A percentile compares a stretch with the other conserved stretches of the same genome.
Evolutionary conservation across 2,888 invertebrate genomes (phyloP).

Genomic region (Plagiodera versicolora): DNA sequence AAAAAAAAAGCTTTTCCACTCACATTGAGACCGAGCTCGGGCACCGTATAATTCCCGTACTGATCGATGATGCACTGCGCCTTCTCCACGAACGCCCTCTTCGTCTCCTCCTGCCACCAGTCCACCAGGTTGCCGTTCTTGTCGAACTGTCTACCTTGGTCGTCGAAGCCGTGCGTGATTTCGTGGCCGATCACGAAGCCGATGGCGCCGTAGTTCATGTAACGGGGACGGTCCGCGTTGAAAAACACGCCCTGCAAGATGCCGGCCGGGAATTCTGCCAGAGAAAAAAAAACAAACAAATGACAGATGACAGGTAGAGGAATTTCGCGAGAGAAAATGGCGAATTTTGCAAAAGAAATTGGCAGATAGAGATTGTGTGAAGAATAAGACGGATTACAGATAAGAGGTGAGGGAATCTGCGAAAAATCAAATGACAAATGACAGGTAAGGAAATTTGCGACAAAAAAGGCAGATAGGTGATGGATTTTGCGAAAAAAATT

Average conservation of each 20-base stretch:
- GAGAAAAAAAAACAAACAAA: too few relatives aligned
- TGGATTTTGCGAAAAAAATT: too few relatives aligned
- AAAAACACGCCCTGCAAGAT: slow-evolving; percentile 92
- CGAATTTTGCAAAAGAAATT: too few relatives aligned
- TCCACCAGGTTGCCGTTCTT: slow-evolving; percentile 87
- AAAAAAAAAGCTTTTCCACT: slow-evolving; percentile 39
- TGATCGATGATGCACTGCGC: slow-evolving; percentile 92
- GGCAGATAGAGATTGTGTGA: too few relatives aligned
- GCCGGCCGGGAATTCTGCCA: slow-evolving; percentile 88
- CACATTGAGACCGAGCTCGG: slow-evolving; percentile 74
- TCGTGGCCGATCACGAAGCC: slow-evolving; percentile 92
- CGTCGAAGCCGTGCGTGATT: slow-evolving; percentile 89
- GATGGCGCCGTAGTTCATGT: slow-evolving; percentile 91
- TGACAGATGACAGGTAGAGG: too few relatives aligned
- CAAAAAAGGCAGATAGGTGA: too few relatives aligned
- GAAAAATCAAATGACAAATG: too few relatives aligned
- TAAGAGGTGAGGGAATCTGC: too few relatives aligned
- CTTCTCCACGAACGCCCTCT: slow-evolving; percentile 78
- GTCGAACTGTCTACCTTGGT: slow-evolving; percentile 90
- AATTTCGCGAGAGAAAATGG: too few relatives aligned
- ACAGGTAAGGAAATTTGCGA: too few relatives aligned
- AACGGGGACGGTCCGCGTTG: slow-evolving; percentile 82
- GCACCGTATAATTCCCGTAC: slow-evolving; percentile 87
- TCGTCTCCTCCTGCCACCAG: slow-evolving; percentile 90
- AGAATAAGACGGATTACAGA: too few relatives aligned